These are phyloP conservation scores for Actinopyga echinites DNA, from an alignment of 53 echinoderm and acorn worm species.

Conservation along the genomic window DNA sequence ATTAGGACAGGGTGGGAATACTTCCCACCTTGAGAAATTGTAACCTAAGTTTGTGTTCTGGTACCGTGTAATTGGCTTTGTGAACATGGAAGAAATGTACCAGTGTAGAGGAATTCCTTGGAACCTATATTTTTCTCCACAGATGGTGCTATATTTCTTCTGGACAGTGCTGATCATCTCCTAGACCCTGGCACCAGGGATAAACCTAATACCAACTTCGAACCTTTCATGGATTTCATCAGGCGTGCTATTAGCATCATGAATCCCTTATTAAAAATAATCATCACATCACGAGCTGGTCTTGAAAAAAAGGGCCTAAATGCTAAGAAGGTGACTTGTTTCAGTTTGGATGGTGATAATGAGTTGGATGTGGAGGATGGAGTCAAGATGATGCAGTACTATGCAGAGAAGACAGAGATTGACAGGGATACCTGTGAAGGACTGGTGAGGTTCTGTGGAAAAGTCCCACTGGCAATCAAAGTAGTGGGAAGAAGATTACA, in stretches of 20 bases:
- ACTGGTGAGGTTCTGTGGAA: conserved; percentile 75
- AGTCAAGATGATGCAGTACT: conserved; percentile 76
- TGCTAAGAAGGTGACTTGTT: conserved; percentile 35
- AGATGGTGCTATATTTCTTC: conserved; percentile 81
- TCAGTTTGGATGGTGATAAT: conserved; percentile 73
- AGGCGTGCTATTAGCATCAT: conserved; percentile 69
- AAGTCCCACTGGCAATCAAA: conserved; percentile 85
- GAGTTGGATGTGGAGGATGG: conserved; percentile 81
- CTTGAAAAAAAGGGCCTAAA: conserved; percentile 61
- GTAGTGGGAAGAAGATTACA: conserved; percentile 90
- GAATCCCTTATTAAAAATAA: conserved; percentile 70
- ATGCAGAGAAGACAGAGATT: conserved; percentile 66
- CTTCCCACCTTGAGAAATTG: too few species aligned
- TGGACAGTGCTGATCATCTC: conserved; percentile 92
- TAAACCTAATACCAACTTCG: conserved; percentile 58
- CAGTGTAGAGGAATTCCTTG: too few species aligned
- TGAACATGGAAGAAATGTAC: too few species aligned
- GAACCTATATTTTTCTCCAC: neutral
- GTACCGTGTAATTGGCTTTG: too few species aligned
- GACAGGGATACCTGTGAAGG: conserved; percentile 63
- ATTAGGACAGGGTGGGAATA: too few species aligned
- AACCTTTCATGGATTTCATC: conserved; percentile 60
- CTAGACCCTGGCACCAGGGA: conserved; percentile 69
- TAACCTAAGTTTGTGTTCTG: too few species aligned
- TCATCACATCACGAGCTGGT: conserved; percentile 81